Percentiles rank a stretch among this genome's conserved stretches.
These are phyloP conservation scores for Hemicordylus capensis DNA, from an alignment of 2,113 vertebrate species.

Conservation along the genomic window DNA sequence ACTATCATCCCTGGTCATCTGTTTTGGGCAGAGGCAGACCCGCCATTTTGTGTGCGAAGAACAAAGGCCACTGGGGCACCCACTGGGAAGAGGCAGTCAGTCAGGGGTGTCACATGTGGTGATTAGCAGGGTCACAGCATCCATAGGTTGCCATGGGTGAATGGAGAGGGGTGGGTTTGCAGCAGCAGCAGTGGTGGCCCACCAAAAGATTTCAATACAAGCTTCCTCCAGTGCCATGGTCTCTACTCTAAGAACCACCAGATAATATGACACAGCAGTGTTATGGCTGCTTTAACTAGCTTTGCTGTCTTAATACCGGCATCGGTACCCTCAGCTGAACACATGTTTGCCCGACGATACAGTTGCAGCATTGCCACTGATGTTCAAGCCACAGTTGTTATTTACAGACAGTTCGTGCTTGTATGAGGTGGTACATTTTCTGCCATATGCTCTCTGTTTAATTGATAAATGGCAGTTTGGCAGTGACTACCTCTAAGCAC, in stretches of 20 bases:
- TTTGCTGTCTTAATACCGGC: background rate
- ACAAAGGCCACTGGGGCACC: too few relatives aligned
- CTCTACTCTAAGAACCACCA: background rate
- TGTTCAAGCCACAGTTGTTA: background rate
- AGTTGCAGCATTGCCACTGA: background rate
- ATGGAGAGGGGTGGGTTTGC: too few relatives aligned
- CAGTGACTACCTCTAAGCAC: background rate
- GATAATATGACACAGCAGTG: background rate
- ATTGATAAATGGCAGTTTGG: background rate
- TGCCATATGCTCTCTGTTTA: background rate
- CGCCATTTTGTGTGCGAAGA: too few relatives aligned
- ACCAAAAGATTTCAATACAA: too few relatives aligned
- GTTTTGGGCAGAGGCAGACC: too few relatives aligned
- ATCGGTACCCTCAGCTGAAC: background rate
- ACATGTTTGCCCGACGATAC: fast-evolving
- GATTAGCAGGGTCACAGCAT: too few relatives aligned
- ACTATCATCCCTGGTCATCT: too few relatives aligned
- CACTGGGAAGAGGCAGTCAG: too few relatives aligned
- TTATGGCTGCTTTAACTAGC: background rate
- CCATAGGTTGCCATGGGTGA: too few relatives aligned
- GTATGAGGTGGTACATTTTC: background rate
- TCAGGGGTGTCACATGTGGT: too few relatives aligned
- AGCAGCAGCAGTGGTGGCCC: too few relatives aligned
- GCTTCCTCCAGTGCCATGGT: background rate
- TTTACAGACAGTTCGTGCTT: background rate